Evolutionary conservation across 2,113 vertebrate genomes (phyloP), one percentile per base, ranked within the genome.

Genomic region (Isichthys henryi): DNA sequence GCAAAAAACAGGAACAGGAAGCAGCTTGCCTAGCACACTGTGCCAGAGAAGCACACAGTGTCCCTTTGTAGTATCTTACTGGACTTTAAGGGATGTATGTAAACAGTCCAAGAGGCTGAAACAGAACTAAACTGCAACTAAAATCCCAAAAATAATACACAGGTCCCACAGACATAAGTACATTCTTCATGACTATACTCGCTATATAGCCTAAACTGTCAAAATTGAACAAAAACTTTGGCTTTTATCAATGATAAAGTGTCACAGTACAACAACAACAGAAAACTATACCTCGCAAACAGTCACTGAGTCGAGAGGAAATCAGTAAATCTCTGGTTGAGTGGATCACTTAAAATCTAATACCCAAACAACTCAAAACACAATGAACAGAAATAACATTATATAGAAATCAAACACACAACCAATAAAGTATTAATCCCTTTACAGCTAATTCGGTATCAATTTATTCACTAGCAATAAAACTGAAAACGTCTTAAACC

Each of bases 361-460:
- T 74, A 88, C 62, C 87, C 56, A 62, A 88, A 88, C 43, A 48
- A 66, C 66, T 88, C 46, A 77, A 80, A 87, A 35, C 50, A 50
- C 50, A 19, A 52, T 87, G 49, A 53, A 87, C 50, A 87, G 23
- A 53, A 87, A 53, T 53, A 53, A 4, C 83, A 62, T 88, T 52
- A 80, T 19, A 88, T 80, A 48, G 8, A 35, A 77, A 88, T 88
- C 8, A 17, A 43, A 80, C 45, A 77, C 23, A 80, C 13, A 88
- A 52, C 23, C 43, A 31, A 77, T 80, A 45, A 11, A 74, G 39
- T 74, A 27, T 45, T 88, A 21, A 80, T 52, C 48, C 49, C n/a
- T 46, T 89, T 39, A 23, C 5, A 45, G 49, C 23, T 53, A 89
- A 89, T n/a, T 74, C 49, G 6, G 19, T 53, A 83, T 27, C 49